Evolutionary conservation across 2,113 vertebrate species (phyloP).

Genomic region (Penelope pileata): DNA sequence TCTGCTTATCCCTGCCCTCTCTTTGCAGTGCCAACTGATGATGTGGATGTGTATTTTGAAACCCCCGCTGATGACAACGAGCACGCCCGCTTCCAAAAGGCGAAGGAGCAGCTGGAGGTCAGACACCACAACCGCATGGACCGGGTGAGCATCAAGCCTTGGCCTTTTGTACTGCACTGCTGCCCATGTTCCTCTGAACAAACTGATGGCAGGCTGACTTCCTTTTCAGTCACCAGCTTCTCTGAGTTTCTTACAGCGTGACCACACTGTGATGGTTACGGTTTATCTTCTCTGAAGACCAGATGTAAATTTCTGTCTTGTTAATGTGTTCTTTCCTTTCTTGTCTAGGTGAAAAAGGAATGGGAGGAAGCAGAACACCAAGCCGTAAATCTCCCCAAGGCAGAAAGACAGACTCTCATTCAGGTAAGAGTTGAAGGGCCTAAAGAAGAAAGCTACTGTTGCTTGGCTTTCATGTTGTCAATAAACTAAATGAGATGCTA

Average conservation of each 20-base stretch:
- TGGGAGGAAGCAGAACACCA: constrained; percentile 97
- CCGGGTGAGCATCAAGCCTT: constrained; percentile 77
- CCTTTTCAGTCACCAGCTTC: background rate
- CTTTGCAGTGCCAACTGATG: constrained; percentile 85
- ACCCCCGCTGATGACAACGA: constrained; percentile 95
- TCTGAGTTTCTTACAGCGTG: background rate
- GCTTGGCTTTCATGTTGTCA: background rate
- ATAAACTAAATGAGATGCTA: background rate
- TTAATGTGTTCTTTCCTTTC: background rate
- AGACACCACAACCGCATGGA: constrained; percentile 96
- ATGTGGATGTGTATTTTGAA: constrained; percentile 97
- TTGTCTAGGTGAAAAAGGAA: constrained; percentile 91
- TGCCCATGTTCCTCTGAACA: rapidly evolving
- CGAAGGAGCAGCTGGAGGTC: constrained; percentile 96
- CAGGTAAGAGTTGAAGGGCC: constrained; percentile 80
- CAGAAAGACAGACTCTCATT: constrained; percentile 93
- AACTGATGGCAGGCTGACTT: background rate
- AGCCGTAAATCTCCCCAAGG: constrained; percentile 94
- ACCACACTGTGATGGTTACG: background rate
- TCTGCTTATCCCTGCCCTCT: background rate
- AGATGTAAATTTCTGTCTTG: background rate
- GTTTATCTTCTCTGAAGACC: background rate
- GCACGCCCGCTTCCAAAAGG: constrained; percentile 95
- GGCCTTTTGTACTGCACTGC: background rate
- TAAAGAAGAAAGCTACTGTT: background rate